A percentile compares a stretch with the other conserved stretches of the same genome.
phyloP scores from a whole-genome alignment of 2,888 invertebrate species.

The Liopterus haemorrhoidalis region DNA sequence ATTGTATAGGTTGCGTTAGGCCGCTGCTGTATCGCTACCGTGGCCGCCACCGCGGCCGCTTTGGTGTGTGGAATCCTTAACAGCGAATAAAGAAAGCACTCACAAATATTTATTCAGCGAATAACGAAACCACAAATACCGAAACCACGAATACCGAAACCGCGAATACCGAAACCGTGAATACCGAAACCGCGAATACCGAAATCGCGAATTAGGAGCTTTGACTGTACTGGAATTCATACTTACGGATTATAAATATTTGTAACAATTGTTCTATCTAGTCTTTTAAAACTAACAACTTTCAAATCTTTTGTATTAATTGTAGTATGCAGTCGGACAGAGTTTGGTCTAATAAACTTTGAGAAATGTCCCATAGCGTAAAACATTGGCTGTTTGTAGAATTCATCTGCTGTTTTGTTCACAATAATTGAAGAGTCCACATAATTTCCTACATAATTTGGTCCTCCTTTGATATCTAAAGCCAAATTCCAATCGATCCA shows the following conservation, averaged over 20 bases:
- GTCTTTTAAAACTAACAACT: constrained; percentile 47
- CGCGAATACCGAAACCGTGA: no score
- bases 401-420: constrained; percentile 55
- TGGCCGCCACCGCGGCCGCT: no score
- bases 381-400: constrained; percentile 81
- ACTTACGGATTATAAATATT: constrained; percentile 50
- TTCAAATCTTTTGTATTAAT: constrained; percentile 37
- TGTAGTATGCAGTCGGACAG: constrained; percentile 42
- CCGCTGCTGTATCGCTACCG: no score
- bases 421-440: constrained; percentile 73
- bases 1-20: no score
- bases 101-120: no score
- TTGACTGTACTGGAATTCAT: no score
- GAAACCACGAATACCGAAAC: no score
- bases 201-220: no score
- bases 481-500: constrained; percentile 89
- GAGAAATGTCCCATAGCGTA: constrained; percentile 74
- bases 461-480: constrained; percentile 65
- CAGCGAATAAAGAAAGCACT: no score
- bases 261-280: constrained; percentile 45
- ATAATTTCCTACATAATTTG: constrained; percentile 67
- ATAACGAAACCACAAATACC: no score
- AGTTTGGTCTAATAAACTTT: constrained; percentile 57
- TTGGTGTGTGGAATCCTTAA: no score
- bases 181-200: no score